A percentile compares a stretch with the other conserved stretches of the same genome.
Evolutionary conservation across 2,113 vertebrate genomes (phyloP).

Genomic region (Arvicanthis niloticus): DNA sequence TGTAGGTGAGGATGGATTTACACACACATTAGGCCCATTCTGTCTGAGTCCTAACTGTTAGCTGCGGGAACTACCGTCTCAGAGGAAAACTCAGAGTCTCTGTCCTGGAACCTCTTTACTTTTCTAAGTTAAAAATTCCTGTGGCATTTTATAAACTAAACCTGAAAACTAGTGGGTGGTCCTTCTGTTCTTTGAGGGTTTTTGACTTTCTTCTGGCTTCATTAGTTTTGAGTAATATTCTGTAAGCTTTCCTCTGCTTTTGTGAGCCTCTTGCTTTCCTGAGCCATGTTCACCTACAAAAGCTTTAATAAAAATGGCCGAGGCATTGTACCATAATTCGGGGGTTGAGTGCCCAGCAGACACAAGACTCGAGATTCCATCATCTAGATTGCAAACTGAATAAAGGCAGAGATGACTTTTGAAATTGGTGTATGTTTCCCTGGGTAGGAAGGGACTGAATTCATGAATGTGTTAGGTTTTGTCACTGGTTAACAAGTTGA

Average conservation of each 20-base stretch:
- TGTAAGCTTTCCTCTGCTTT: neutral
- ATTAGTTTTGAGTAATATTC: no score
- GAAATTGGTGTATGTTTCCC: neutral
- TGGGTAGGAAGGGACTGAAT: neutral
- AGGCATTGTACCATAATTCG: neutral
- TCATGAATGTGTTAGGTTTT: neutral
- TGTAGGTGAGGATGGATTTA: neutral
- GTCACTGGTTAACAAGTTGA: neutral
- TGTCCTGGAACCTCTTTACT: neutral
- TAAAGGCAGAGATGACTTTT: neutral
- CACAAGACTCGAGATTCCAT: neutral
- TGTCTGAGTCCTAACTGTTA: neutral
- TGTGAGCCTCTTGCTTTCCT: neutral
- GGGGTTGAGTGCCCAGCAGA: neutral
- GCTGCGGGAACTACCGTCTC: neutral
- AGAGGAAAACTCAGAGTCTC: neutral
- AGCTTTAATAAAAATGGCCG: neutral
- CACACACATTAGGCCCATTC: accelerated
- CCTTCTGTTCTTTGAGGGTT: neutral
- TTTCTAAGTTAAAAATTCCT: constrained; percentile 16
- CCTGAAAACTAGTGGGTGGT: neutral
- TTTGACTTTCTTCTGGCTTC: neutral
- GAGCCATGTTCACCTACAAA: neutral
- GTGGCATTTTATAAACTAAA: neutral
- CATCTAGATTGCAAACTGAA: neutral